Evolutionary conservation across 2,113 vertebrate genomes (phyloP).

Genomic region (Acrocephalus arundinaceus): DNA sequence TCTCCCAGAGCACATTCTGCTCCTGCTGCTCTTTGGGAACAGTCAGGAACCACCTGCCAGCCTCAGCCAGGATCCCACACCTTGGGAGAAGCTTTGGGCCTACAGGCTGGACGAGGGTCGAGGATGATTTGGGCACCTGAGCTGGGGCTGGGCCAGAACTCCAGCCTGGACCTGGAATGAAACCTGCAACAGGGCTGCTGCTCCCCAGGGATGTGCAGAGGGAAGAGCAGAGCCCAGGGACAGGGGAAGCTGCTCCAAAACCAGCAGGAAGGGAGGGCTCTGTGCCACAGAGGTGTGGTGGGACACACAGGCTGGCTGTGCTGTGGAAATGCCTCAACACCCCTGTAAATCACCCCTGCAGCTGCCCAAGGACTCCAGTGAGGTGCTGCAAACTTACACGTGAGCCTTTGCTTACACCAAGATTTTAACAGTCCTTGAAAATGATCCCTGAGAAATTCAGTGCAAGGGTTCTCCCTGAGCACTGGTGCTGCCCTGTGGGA

Average conservation of each 20-base stretch:
- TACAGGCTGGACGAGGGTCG: fast-evolving
- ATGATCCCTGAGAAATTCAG: not conserved
- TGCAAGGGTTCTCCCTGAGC: not conserved
- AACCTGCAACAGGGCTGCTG: not conserved
- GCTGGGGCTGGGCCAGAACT: not conserved
- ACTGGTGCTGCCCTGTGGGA: not conserved
- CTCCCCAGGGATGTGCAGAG: not conserved
- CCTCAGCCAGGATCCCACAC: not conserved
- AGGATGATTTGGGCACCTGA: not conserved
- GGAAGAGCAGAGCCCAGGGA: not conserved
- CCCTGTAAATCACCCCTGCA: not conserved
- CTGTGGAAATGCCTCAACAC: not conserved
- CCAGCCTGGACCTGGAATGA: too few species aligned
- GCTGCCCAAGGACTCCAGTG: not conserved
- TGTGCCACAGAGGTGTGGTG: not conserved
- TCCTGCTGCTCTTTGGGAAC: not conserved
- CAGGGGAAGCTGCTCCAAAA: not conserved
- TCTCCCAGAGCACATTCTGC: not conserved
- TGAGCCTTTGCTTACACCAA: not conserved
- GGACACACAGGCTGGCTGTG: not conserved
- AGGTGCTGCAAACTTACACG: not conserved
- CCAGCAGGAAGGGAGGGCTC: fast-evolving
- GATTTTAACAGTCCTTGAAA: not conserved
- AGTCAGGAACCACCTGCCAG: not conserved
- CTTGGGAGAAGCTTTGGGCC: not conserved